A percentile compares a stretch with the other conserved stretches of the same genome.
Conservation (phyloP, 2,888 invertebrate genomes). For the Melanostoma mellinum region DNA sequence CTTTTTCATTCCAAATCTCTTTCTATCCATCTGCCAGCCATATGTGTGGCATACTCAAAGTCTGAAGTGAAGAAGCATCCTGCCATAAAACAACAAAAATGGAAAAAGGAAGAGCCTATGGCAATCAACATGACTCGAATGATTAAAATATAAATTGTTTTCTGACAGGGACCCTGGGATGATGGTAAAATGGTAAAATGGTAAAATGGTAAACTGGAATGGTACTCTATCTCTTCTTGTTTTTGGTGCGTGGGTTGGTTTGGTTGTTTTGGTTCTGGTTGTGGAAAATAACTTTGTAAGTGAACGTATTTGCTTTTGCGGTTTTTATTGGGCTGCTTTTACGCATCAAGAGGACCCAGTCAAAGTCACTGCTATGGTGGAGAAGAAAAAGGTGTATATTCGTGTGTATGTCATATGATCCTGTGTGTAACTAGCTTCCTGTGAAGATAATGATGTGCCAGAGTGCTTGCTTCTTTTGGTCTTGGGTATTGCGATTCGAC, state of each 20-base stretch:
- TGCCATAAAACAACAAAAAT: slow-evolving; percentile 27
- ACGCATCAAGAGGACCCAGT: neutral
- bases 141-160: slow-evolving; percentile 71
- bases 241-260: neutral
- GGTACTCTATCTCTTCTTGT: slow-evolving; percentile 8
- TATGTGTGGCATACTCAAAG: slow-evolving; percentile 31
- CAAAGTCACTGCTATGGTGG: neutral
- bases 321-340: slow-evolving; percentile 9
- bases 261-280: neutral
- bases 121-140: slow-evolving; percentile 71
- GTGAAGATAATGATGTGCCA: slow-evolving; percentile 50
- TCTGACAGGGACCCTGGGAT: slow-evolving; percentile 31
- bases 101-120: slow-evolving; percentile 48
- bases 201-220: slow-evolving; percentile 5
- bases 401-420: slow-evolving; percentile 18
- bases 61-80: slow-evolving; percentile 48
- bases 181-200: neutral
- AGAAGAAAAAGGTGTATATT: neutral
- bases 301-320: slow-evolving; percentile 53
- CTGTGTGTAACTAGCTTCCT: slow-evolving; percentile 26
- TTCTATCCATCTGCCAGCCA: neutral
- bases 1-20: slow-evolving; percentile 39
- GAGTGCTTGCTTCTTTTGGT: slow-evolving; percentile 11
- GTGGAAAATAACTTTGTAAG: slow-evolving; percentile 60
- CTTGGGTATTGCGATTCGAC: neutral